These are phyloP conservation scores for Cyprinodon variegatus DNA, from an alignment of 2,113 vertebrate genomes.

Conservation along the genomic window DNA sequence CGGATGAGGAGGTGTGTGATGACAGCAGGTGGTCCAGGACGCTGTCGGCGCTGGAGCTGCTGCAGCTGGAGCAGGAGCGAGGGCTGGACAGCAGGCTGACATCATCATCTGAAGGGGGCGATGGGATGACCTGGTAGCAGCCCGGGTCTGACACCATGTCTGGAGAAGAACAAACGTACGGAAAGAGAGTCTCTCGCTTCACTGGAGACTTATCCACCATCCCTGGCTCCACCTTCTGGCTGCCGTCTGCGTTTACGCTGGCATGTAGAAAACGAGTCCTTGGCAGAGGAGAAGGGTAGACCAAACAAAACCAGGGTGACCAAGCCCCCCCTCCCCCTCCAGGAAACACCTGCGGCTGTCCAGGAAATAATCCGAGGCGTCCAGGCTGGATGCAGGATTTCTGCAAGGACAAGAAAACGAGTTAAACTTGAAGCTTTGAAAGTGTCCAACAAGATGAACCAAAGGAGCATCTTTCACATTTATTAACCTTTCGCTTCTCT, in stretches of 20 bases:
- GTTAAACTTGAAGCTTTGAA: slow-evolving; percentile 15
- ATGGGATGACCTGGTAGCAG: slow-evolving; percentile 88
- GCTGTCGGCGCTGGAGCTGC: slow-evolving; percentile 82
- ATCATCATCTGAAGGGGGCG: slow-evolving; percentile 91
- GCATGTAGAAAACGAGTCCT: slow-evolving; percentile 33
- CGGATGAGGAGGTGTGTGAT: slow-evolving; percentile 83
- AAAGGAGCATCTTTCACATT: not conserved
- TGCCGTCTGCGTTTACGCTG: slow-evolving; percentile 21
- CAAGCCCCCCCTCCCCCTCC: slow-evolving; percentile 24
- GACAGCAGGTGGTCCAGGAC: slow-evolving; percentile 92
- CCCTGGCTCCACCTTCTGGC: slow-evolving; percentile 70
- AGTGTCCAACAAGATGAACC: not conserved
- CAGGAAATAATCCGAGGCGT: slow-evolving; percentile 49
- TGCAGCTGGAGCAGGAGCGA: slow-evolving; percentile 89
- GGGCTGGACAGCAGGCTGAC: slow-evolving; percentile 89
- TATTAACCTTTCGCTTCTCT: not conserved
- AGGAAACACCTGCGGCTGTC: slow-evolving; percentile 38
- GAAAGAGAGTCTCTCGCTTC: slow-evolving; percentile 82
- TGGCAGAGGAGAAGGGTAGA: slow-evolving; percentile 31
- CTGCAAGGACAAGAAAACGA: slow-evolving; percentile 22
- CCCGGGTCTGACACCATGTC: slow-evolving; percentile 83
- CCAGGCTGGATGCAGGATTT: slow-evolving; percentile 21
- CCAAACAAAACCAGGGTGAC: slow-evolving; percentile 44
- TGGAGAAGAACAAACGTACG: slow-evolving; percentile 74
- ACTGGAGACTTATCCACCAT: slow-evolving; percentile 92